Percentiles rank a stretch among this genome's conserved stretches.
Conservation (phyloP, 2,113 vertebrate species). For the Dasyornis broadbenti region DNA sequence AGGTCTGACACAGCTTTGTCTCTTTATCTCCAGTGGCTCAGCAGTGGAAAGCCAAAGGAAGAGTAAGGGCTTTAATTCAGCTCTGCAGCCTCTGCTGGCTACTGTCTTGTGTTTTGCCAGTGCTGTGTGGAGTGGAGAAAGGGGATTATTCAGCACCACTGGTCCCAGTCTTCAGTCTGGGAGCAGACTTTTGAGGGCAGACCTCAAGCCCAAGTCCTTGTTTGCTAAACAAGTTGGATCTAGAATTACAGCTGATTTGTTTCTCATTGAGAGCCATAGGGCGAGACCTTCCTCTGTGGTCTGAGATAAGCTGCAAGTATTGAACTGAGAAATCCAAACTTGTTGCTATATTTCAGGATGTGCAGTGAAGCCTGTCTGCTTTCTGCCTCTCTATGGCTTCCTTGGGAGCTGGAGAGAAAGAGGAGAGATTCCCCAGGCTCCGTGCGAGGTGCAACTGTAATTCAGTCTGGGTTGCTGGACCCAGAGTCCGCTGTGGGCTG, state of each 20-base stretch:
- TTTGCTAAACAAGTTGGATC: neutral
- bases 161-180: neutral
- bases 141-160: neutral
- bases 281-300: neutral
- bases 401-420: neutral
- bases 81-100: neutral
- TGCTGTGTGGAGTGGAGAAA: neutral
- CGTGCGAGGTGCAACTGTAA: neutral
- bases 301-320: neutral
- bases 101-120: neutral
- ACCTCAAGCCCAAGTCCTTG: neutral
- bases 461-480: conserved; percentile 21
- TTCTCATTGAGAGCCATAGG: neutral
- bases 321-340: neutral
- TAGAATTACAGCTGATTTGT: neutral
- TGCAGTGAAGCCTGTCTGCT: neutral
- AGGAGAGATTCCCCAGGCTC: neutral
- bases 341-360: neutral
- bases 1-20: neutral
- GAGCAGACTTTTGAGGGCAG: neutral
- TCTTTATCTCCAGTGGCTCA: neutral
- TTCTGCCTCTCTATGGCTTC: neutral
- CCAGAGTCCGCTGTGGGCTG: neutral
- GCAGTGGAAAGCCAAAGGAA: neutral
- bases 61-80: neutral